These are phyloP conservation scores for Sclerodermus sp. DNA, from an alignment of 2,888 invertebrate genomes.

Conservation along the genomic window DNA sequence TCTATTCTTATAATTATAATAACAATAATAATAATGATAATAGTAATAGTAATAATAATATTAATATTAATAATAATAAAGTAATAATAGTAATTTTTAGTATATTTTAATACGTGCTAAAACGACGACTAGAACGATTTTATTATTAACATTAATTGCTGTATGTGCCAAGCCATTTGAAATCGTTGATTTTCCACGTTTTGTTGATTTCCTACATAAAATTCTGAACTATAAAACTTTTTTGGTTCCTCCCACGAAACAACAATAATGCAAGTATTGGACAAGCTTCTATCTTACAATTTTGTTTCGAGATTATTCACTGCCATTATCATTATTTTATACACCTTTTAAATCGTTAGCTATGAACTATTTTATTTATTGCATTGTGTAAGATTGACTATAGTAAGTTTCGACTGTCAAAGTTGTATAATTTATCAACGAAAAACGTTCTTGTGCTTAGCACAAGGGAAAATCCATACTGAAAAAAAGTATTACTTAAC, in stretches of 20 bases:
- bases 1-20: too few species aligned
- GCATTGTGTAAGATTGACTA: constrained; percentile 22
- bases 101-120: constrained; percentile 38
- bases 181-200: constrained; percentile 4
- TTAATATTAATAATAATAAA: too few species aligned
- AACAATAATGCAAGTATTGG: constrained; percentile 1
- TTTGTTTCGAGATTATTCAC: constrained; percentile 42
- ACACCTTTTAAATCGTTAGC: constrained; percentile 21
- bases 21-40: too few species aligned
- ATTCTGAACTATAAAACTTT: neutral
- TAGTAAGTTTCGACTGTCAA: constrained; percentile 12
- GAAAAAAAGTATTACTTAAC: constrained; percentile 18
- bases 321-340: constrained; percentile 46
- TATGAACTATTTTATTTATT: constrained; percentile 32
- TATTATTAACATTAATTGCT: constrained; percentile 22
- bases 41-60: too few species aligned
- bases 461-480: constrained; percentile 6
- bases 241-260: constrained; percentile 2
- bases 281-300: constrained; percentile 15
- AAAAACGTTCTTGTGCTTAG: constrained; percentile 15
- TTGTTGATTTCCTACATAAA: constrained; percentile 4
- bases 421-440: constrained; percentile 22
- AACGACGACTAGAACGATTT: constrained; percentile 19
- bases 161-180: constrained; percentile 33
- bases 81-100: too few species aligned